Evolutionary conservation across 2,113 vertebrate species (phyloP), one percentile per base, ranked within the genome.

Genomic region (Ophthalmolycus amberensis): DNA sequence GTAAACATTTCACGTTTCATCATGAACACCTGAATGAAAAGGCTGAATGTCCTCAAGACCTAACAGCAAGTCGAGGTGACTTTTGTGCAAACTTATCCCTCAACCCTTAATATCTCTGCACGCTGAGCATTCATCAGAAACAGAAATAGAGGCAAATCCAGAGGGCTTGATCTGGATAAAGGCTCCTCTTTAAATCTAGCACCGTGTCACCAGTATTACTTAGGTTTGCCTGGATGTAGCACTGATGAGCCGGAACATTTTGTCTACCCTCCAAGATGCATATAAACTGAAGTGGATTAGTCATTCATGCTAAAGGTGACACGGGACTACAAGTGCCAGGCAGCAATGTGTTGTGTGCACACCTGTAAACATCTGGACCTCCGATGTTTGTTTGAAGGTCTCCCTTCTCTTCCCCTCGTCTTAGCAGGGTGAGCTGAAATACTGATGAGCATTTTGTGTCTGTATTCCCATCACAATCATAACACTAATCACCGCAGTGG

Each of bases 201-300:
- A 64, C 25, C 6, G 42, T 65, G 80, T 66, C 62, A n/a, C 56
- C 38, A 8, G 75, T 42, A 71, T 60, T 77, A 84, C 62, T 34
- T 78, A 85, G 74, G 74, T 22, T 71, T 63, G 67, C 79, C 56
- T 34, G 29, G 66, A 73, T 87, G 73, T 77, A 20, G 62, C 27
- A 32, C 34, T 74, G 74, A 82, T 85, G 78, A 87, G 46, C 62
- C 37, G 9, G 64, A 78, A 88, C 86, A 83, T 59, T 62, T 65
- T 74, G 75, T 79, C 64, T 74, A 42, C 46, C 59, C 72, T 85
- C 54, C 54, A 80, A 75, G 86, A 78, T 70, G 75, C 70, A 86
- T 83, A 69, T 84, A 88, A 88, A 74, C 85, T 71, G 32, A 67
- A 75, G 77, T 16, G 25, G 62, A 91, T 91, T 42, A 89, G 86